Evolutionary conservation across 2,113 vertebrate genomes (phyloP).

Genomic region (Poicephalus gulielmi): DNA sequence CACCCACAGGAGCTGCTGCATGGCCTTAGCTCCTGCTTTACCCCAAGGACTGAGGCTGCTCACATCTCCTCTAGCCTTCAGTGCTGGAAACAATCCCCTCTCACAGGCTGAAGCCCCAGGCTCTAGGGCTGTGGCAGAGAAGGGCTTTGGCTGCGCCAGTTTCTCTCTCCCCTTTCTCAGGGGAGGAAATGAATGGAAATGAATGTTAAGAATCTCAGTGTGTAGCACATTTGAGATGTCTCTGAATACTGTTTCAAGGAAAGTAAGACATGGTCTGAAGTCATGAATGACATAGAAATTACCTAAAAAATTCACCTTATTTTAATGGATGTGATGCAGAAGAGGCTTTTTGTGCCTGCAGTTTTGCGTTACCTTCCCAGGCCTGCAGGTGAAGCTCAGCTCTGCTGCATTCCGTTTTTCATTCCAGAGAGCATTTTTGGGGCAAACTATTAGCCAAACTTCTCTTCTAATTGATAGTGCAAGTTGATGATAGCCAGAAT

Average conservation of each 20-base stretch:
- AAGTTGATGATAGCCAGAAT: not conserved
- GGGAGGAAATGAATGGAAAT: not conserved
- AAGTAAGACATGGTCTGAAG: not conserved
- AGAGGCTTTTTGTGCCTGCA: not conserved
- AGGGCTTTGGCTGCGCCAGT: not conserved
- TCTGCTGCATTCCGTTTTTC: not conserved
- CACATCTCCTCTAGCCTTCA: fast-evolving
- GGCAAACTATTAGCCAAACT: not conserved
- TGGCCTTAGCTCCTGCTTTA: fast-evolving
- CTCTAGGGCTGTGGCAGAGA: not conserved
- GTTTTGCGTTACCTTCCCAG: not conserved
- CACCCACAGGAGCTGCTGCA: not conserved
- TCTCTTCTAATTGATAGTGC: not conserved
- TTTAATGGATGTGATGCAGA: not conserved
- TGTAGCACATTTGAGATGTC: not conserved
- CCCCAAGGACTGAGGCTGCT: not conserved
- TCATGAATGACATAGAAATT: not conserved
- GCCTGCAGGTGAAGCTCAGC: not conserved
- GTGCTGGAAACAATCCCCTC: fast-evolving
- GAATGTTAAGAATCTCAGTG: not conserved
- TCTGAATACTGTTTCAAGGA: not conserved
- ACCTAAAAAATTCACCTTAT: not conserved
- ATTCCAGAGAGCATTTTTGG: not conserved
- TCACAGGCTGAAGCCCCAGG: not conserved
- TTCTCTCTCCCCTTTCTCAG: not conserved